These are phyloP conservation scores for Silurus asotus DNA, from an alignment of 2,113 vertebrate genomes.

Conservation along the genomic window DNA sequence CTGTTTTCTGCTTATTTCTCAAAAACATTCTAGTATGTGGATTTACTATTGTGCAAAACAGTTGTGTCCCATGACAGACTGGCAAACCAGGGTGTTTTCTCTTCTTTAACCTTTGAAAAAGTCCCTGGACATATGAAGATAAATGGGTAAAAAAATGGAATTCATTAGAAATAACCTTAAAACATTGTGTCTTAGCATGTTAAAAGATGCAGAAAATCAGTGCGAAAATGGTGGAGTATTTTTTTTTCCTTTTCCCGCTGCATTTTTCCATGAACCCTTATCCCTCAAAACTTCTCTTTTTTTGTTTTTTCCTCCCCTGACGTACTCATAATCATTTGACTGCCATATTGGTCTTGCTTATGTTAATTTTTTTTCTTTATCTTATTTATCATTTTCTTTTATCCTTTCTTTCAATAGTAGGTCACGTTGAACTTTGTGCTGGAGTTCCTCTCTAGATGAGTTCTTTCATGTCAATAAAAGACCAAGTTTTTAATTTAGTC, in stretches of 20 bases:
- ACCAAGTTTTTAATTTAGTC: neutral
- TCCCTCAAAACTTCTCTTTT: neutral
- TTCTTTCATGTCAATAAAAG: constrained; percentile 7
- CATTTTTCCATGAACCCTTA: neutral
- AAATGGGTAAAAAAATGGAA: neutral
- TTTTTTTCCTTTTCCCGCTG: neutral
- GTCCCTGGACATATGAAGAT: neutral
- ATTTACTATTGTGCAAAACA: neutral
- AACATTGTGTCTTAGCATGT: neutral
- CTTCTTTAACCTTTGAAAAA: neutral
- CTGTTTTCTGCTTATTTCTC: neutral
- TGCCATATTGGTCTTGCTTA: neutral
- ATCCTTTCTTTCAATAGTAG: neutral
- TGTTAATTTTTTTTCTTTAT: neutral
- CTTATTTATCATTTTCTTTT: neutral
- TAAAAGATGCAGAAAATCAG: neutral
- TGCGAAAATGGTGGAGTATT: neutral
- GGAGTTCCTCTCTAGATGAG: neutral
- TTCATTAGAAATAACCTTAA: neutral
- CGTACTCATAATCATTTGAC: neutral
- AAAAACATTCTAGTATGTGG: neutral
- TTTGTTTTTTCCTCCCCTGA: neutral
- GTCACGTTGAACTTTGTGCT: neutral
- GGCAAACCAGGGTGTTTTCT: neutral
- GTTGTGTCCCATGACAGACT: neutral